Evolutionary conservation across 2,113 vertebrate species (phyloP), one percentile per base, ranked within the genome.

Genomic region (Pardalotus punctatus): DNA sequence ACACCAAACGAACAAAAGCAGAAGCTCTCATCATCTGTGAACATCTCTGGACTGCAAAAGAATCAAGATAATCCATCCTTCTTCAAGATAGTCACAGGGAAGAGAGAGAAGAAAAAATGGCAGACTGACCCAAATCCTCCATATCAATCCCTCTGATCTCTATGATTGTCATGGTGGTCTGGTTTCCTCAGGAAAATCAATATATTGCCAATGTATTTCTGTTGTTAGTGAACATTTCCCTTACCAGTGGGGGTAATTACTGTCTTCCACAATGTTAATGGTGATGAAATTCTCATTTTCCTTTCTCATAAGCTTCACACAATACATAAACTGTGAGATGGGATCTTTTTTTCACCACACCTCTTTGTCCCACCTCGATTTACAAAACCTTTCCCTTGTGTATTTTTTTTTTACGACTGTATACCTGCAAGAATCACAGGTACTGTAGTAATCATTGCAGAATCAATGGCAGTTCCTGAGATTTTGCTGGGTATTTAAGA

Each of bases 81-180:
- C 8, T 4, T 85, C 25, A 45, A 35, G 33, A 35, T 2, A 79
- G 8, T 6, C 5, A 1, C 13, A 25, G 14, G 12, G 12, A 57
- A 36, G 3, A 58, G 0, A 0, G 4, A 2, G 3, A 27, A 35
- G 3, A 3, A 22, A 67, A 54, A 79, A 67, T 47, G 21, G 5
- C 53, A 79, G 51, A 70, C 61, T 15, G 22, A 61, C 6, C 4
- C 9, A 62, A 74, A 64, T 35, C 2, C 23, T 71, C 18, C 4
- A 3, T 48, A 28, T 56, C 27, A 67, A 10, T 27, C 10, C 33
- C 17, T 58, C 17, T 29, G 23, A 50, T 42, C 22, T 35, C 38
- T 69, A 1, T 29, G 38, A 35, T 47, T 43, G 12, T 27, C 53
- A 6, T 11, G 4, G 28, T 80, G 19, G 7, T 43, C 9, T 64